Conservation (phyloP, 2,797 vertebrate species). For the Notolabrus celidotus region DNA sequence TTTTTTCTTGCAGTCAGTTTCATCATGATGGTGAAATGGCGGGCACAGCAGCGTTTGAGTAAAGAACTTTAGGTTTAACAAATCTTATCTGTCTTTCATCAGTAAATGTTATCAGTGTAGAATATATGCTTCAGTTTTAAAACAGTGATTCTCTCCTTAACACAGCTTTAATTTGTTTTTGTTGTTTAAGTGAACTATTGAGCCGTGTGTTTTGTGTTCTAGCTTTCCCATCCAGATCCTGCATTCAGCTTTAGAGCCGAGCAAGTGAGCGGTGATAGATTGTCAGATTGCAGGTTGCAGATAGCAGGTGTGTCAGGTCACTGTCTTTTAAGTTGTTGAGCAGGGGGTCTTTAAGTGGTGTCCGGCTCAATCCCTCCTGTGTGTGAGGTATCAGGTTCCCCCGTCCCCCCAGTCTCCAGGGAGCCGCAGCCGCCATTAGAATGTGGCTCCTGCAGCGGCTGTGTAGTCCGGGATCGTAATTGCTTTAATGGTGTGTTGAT, state of each 20-base stretch:
- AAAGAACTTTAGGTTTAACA: background rate
- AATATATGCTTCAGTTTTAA: background rate
- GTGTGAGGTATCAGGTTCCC: constrained; percentile 73
- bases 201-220: background rate
- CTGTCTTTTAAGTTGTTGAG: constrained; percentile 78
- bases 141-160: background rate
- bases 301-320: constrained; percentile 80
- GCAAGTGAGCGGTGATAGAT: constrained; percentile 60
- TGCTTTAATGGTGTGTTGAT: constrained; percentile 89
- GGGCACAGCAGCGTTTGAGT: background rate
- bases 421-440: constrained; percentile 78
- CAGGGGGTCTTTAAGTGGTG: constrained; percentile 76
- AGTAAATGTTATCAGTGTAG: background rate
- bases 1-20: background rate
- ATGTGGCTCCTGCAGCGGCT: constrained; percentile 71
- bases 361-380: constrained; percentile 66
- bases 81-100: background rate
- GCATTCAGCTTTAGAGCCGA: constrained; percentile 21
- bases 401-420: constrained; percentile 68
- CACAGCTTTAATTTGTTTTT: background rate
- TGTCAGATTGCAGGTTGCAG: constrained; percentile 79
- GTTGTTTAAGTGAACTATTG: background rate
- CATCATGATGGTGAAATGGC: background rate
- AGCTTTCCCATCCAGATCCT: constrained; percentile 41
- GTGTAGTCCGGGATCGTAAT: constrained; percentile 80